phyloP scores from a whole-genome alignment of 2,888 invertebrate species.

The Matsumyia berberina region DNA sequence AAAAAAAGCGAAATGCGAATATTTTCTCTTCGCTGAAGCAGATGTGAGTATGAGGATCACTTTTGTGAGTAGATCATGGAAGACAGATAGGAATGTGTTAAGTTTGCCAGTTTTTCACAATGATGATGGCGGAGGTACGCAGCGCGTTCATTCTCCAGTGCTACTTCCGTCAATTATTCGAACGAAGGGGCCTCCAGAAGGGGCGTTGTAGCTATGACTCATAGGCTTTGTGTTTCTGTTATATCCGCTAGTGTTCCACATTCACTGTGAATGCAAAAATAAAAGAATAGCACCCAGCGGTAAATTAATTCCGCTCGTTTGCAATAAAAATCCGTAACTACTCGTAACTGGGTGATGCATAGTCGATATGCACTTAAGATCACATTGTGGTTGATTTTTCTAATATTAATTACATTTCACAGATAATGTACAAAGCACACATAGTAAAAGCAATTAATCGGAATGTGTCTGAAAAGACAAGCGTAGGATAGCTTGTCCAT shows the following conservation, averaged over 20 bases:
- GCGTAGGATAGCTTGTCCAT: constrained; percentile 27
- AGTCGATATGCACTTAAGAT: constrained; percentile 29
- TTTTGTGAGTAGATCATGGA: constrained; percentile 48
- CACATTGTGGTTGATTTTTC: constrained; percentile 33
- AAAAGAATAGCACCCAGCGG: constrained; percentile 47
- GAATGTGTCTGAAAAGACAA: neutral
- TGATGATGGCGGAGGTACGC: constrained; percentile 16
- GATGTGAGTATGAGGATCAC: constrained; percentile 39
- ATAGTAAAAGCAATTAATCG: constrained; percentile 16
- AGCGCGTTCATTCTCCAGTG: constrained; percentile 28
- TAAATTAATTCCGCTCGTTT: constrained; percentile 51
- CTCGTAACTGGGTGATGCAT: neutral
- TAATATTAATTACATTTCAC: constrained; percentile 25
- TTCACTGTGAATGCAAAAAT: constrained; percentile 43
- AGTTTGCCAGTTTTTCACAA: constrained; percentile 57
- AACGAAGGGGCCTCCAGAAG: constrained; percentile 31
- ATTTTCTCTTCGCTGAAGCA: constrained; percentile 27
- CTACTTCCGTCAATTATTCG: constrained; percentile 62
- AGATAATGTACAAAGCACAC: neutral
- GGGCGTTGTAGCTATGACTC: constrained; percentile 2
- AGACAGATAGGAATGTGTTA: constrained; percentile 53
- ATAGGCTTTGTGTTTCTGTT: constrained; percentile 16
- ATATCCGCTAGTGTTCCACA: constrained; percentile 38
- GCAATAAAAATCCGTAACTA: constrained; percentile 25
- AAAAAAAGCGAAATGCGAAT: constrained; percentile 5